Evolutionary conservation across 2,797 vertebrate species (phyloP), one percentile per base, ranked within the genome.

Genomic region (Chelon auratus): DNA sequence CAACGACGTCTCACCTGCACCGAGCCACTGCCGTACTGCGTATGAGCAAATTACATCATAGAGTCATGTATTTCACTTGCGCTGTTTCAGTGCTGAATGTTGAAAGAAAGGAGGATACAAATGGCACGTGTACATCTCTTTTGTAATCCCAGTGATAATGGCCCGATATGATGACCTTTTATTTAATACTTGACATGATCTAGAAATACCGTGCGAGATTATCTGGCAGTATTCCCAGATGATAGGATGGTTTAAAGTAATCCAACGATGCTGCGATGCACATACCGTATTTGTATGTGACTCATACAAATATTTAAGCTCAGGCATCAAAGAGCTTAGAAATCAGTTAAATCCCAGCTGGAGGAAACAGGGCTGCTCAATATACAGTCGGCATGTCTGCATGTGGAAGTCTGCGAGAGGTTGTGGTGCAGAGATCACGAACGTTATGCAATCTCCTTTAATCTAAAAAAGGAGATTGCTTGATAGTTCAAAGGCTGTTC

Each of bases 251-350:
- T 80, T 81, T 72, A 76, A 78, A 75, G 24, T 82, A 89, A 88
- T 89, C 81, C 86, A 89, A 70, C 82, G 68, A 84, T 64, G 67
- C 75, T 14, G 68, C 64, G 76, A 62, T 78, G 56, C 59, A 79
- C 63, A 65, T 60, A 42, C 57, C 64, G 51, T 26, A 56, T 47
- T 33, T 42, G 68, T 62, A 84, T 77, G 72, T 77, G 68, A 84
- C 72, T 84, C 53, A 54, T 66, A 77, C 51, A 69, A 70, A 81
- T 75, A 79, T 71, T 54, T 66, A 78, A 87, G 60, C 56, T 63
- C 36, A 70, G 70, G 75, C 77, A 80, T 88, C 66, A 88, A 71
- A 84, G 65, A 78, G 74, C 61, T 78, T 74, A 75, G 67, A 78
- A 68, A 76, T 72, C 69, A 66, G 71, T 62, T 64, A 55, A 86